Conservation (phyloP, 64 coral and sea anemone species). For the Astreopora myriophthalma region DNA sequence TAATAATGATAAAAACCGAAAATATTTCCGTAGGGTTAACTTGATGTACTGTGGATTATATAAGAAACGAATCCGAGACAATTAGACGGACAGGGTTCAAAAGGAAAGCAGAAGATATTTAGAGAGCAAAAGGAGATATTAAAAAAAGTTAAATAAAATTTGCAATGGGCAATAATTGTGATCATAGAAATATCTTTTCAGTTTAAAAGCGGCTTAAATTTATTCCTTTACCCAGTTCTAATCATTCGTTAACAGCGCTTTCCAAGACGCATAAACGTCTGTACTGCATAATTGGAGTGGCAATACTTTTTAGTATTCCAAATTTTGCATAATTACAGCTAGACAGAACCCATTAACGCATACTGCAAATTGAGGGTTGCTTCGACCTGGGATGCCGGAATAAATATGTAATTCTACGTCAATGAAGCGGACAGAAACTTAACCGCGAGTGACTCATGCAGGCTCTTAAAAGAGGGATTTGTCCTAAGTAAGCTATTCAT, state of each 20-base stretch:
- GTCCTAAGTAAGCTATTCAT: too few species aligned
- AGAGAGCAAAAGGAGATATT: background rate
- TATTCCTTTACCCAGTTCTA: too few species aligned
- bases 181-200: too few species aligned
- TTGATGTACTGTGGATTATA: background rate
- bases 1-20: background rate
- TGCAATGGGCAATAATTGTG: background rate
- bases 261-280: background rate
- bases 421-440: background rate
- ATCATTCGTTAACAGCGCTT: too few species aligned
- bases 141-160: background rate
- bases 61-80: background rate
- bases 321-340: too few species aligned
- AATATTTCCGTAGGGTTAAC: background rate
- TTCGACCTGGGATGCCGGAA: background rate
- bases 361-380: background rate
- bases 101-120: too few species aligned
- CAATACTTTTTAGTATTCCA: too few species aligned
- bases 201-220: too few species aligned
- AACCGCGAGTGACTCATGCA: background rate
- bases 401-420: background rate
- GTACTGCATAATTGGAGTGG: background rate
- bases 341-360: too few species aligned
- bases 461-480: too few species aligned
- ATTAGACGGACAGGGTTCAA: background rate